These are phyloP conservation scores for Phasianus colchicus DNA, from an alignment of 2,113 vertebrate species.

Conservation along the genomic window DNA sequence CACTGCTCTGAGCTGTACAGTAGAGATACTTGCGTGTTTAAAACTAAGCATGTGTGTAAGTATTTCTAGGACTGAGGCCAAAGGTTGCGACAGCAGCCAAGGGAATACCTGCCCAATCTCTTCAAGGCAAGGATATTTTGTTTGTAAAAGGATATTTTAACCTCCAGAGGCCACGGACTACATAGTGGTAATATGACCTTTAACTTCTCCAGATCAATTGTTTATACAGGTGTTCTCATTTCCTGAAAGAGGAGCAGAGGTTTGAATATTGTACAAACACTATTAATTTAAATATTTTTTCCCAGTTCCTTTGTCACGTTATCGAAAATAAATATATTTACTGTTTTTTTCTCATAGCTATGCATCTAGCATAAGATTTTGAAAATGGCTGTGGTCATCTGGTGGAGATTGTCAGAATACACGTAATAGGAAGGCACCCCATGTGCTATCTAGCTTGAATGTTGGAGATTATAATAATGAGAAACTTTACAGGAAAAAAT, in stretches of 20 bases:
- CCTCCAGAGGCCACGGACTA: constrained; percentile 53
- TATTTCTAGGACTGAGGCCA: constrained; percentile 42
- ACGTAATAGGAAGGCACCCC: background rate
- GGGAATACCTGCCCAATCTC: constrained; percentile 57
- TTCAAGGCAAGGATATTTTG: constrained; percentile 58
- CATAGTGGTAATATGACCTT: constrained; percentile 46
- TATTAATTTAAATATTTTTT: constrained; percentile 66
- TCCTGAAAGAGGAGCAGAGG: constrained; percentile 68
- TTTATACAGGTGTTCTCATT: constrained; percentile 70
- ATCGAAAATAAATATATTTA: constrained; percentile 6
- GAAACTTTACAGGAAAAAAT: background rate
- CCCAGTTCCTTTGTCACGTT: background rate
- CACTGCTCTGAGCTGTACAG: background rate
- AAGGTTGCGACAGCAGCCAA: constrained; percentile 39
- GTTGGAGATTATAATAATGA: background rate
- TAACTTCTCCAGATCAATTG: constrained; percentile 63
- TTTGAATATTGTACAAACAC: constrained; percentile 58
- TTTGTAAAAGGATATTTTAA: constrained; percentile 71
- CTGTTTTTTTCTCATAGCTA: background rate
- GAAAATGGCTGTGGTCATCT: background rate
- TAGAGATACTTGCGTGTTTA: background rate
- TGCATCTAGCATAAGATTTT: background rate
- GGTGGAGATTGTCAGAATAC: background rate
- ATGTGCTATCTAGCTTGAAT: background rate
- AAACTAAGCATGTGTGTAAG: constrained; percentile 13